Evolutionary conservation across 2,797 vertebrate species (phyloP).

Genomic region (Numenius phaeopus): DNA sequence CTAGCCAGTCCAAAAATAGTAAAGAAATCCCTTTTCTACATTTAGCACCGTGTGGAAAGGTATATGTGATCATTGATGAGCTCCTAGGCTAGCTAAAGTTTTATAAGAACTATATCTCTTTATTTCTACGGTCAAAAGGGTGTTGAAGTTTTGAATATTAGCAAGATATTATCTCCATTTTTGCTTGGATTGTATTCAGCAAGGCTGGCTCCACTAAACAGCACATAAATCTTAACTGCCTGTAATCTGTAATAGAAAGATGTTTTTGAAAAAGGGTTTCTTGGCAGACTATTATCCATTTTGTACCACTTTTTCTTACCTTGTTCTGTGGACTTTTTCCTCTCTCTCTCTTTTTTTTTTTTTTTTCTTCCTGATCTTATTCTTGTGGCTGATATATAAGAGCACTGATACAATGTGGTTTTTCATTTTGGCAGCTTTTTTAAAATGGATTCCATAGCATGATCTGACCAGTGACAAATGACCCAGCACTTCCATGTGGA

Average conservation of each 20-base stretch:
- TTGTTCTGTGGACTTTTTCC: neutral
- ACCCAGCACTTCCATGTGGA: constrained; percentile 33
- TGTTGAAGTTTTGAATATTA: constrained; percentile 4
- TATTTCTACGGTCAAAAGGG: constrained; percentile 20
- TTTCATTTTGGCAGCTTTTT: constrained; percentile 41
- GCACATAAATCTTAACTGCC: constrained; percentile 7
- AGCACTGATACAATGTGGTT: neutral
- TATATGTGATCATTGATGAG: neutral
- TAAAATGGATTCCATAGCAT: constrained; percentile 47
- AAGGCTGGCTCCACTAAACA: neutral
- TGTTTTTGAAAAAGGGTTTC: neutral
- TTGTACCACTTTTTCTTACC: constrained; percentile 11
- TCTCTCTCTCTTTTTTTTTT: neutral
- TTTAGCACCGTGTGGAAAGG: neutral
- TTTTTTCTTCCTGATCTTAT: neutral
- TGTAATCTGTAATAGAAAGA: constrained; percentile 7
- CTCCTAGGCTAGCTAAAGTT: neutral
- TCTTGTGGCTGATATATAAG: constrained; percentile 31
- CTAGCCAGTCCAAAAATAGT: constrained; percentile 24
- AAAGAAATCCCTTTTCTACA: constrained; percentile 33
- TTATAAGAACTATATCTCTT: neutral
- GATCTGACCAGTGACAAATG: constrained; percentile 56
- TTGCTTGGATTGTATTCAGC: constrained; percentile 23
- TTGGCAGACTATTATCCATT: neutral
- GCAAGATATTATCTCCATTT: neutral